Evolutionary conservation across 2,888 invertebrate species (phyloP).

Genomic region (Polylopha cassiicola): DNA sequence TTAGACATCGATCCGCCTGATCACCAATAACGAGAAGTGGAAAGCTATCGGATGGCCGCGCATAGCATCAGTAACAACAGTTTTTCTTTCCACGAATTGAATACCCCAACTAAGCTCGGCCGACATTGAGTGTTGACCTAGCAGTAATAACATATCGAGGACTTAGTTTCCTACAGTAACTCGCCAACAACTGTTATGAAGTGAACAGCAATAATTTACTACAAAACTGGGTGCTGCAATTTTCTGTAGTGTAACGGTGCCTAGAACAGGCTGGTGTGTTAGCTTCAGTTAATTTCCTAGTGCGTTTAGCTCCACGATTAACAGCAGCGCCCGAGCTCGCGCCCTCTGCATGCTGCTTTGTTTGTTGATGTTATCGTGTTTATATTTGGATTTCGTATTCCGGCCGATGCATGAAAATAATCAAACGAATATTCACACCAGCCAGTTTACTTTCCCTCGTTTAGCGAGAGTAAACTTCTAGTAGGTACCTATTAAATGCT

Average conservation of each 20-base stretch:
- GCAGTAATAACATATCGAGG: conserved; percentile 26
- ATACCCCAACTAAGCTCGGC: conserved; percentile 28
- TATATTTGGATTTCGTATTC: conserved; percentile 12
- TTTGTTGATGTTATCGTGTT: conserved; percentile 1
- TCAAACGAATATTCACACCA: conserved; percentile 29
- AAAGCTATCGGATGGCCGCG: conserved; percentile 4
- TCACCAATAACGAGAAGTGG: conserved; percentile 1
- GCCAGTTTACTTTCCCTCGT: conserved; percentile 57
- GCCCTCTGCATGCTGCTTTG: conserved; percentile 1
- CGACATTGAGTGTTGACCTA: conserved; percentile 45
- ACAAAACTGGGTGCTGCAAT: conserved; percentile 49
- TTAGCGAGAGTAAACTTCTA: conserved; percentile 53
- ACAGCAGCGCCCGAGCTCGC: conserved; percentile 15
- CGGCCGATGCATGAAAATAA: conserved; percentile 20
- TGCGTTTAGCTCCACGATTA: conserved; percentile 21
- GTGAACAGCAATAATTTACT: conserved; percentile 50
- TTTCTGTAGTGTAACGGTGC: conserved; percentile 38
- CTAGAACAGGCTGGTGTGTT: conserved; percentile 32
- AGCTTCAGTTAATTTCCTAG: conserved; percentile 27
- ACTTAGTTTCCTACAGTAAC: not conserved
- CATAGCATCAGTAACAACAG: too few species aligned
- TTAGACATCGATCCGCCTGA: conserved; percentile 27
- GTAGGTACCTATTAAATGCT: conserved; percentile 32
- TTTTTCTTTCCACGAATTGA: conserved; percentile 20
- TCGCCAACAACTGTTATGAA: conserved; percentile 35